Evolutionary conservation across 2,797 vertebrate genomes (phyloP).

Genomic region (Coranthus polyacanthus): DNA sequence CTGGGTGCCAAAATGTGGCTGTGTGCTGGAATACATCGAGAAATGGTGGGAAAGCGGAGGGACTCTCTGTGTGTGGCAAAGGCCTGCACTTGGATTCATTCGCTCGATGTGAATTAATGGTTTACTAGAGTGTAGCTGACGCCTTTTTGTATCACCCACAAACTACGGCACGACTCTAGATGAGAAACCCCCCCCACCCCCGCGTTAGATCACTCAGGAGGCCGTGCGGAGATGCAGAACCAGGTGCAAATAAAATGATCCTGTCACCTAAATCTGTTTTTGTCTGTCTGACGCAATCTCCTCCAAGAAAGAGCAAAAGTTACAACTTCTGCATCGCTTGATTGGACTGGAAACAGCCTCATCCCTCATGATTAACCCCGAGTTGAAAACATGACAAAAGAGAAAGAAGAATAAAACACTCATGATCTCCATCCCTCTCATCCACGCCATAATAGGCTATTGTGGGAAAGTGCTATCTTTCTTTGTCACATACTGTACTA

Average conservation of each 20-base stretch:
- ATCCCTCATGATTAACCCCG: constrained; percentile 31
- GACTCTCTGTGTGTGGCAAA: constrained; percentile 77
- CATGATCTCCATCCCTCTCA: constrained; percentile 36
- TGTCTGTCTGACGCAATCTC: constrained; percentile 50
- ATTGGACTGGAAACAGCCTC: constrained; percentile 44
- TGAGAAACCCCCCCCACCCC: constrained; percentile 52
- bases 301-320: constrained; percentile 9
- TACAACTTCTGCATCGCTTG: constrained; percentile 32
- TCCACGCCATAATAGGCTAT: constrained; percentile 25
- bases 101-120: constrained; percentile 77
- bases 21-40: constrained; percentile 72
- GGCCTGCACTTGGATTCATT: constrained; percentile 71
- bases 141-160: constrained; percentile 71
- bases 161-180: constrained; percentile 53
- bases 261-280: constrained; percentile 56
- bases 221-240: constrained; percentile 43
- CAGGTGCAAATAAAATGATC: constrained; percentile 40
- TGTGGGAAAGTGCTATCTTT: constrained; percentile 42
- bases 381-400: constrained; percentile 33
- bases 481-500: constrained; percentile 48
- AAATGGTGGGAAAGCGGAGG: constrained; percentile 64
- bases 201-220: constrained; percentile 69
- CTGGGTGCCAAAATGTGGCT: constrained; percentile 72
- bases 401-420: constrained; percentile 25
- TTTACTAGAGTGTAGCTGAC: constrained; percentile 72